phyloP scores from a whole-genome alignment of 2,797 vertebrate species.

The Chrosomus eos region DNA sequence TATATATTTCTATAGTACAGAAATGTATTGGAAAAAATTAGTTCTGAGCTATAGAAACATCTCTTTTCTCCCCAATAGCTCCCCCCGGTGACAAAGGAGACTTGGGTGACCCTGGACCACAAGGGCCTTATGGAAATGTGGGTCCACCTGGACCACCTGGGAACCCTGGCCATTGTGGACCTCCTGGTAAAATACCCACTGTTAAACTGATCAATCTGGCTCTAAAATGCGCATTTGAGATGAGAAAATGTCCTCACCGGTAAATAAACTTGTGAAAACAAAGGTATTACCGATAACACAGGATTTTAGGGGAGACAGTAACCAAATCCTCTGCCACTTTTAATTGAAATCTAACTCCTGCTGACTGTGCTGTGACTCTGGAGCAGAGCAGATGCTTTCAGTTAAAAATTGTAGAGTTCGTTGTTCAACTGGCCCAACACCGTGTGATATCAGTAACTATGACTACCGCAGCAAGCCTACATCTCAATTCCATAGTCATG shows the following conservation, averaged over 20 bases:
- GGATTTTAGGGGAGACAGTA: neutral
- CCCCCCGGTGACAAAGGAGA: constrained; percentile 66
- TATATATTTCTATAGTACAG: neutral
- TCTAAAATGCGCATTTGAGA: neutral
- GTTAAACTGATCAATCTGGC: neutral
- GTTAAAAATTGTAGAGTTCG: neutral
- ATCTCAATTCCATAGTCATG: neutral
- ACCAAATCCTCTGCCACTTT: neutral
- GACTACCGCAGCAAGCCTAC: neutral
- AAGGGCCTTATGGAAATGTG: constrained; percentile 18
- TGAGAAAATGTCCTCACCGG: neutral
- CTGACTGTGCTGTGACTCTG: neutral
- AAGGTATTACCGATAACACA: neutral
- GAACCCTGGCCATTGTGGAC: constrained; percentile 39
- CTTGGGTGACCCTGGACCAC: constrained; percentile 61
- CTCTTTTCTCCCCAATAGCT: constrained; percentile 57
- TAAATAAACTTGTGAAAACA: neutral
- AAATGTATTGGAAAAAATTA: neutral
- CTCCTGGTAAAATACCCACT: constrained; percentile 23
- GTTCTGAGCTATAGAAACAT: neutral
- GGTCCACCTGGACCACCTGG: constrained; percentile 43
- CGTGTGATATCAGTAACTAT: neutral
- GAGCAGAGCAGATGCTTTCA: neutral
- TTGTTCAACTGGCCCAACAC: neutral
- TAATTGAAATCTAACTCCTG: neutral